Conservation (phyloP, 2,888 invertebrate genomes). For the Carcina quercana region DNA sequence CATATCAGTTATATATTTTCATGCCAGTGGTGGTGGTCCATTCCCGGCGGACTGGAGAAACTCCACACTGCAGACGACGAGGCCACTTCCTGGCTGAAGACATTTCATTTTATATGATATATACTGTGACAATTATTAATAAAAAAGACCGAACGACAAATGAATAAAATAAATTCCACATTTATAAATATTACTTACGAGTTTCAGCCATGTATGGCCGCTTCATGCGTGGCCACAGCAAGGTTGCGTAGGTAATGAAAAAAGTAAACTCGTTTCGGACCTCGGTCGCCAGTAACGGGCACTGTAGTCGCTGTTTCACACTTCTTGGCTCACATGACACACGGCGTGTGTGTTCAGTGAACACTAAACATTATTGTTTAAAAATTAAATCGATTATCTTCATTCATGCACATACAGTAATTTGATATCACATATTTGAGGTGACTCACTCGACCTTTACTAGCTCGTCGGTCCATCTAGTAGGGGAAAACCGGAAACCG, state of each 20-base stretch:
- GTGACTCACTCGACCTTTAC: background rate
- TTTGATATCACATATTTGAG: background rate
- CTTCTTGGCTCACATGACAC: constrained; percentile 21
- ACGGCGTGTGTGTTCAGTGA: too few species aligned
- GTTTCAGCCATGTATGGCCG: constrained; percentile 8
- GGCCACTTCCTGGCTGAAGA: background rate
- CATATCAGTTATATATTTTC: too few species aligned
- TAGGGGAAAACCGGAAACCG: too few species aligned
- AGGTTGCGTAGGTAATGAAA: constrained; percentile 58
- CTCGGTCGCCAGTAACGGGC: constrained; percentile 33
- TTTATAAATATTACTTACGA: background rate
- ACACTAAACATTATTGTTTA: too few species aligned
- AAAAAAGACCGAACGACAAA: background rate
- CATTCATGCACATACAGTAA: background rate
- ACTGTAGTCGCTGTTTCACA: constrained; percentile 36
- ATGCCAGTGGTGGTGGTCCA: too few species aligned
- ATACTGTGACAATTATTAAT: background rate
- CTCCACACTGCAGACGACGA: background rate
- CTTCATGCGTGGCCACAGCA: constrained; percentile 24
- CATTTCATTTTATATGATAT: background rate
- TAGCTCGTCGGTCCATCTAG: background rate
- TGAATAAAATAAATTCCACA: background rate
- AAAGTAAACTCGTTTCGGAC: constrained; percentile 49
- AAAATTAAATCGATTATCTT: too few species aligned
- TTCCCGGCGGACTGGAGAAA: background rate